Evolutionary conservation across 1,140 invertebrate genomes (phyloP).

Genomic region (Bilobella aurantiaca): DNA sequence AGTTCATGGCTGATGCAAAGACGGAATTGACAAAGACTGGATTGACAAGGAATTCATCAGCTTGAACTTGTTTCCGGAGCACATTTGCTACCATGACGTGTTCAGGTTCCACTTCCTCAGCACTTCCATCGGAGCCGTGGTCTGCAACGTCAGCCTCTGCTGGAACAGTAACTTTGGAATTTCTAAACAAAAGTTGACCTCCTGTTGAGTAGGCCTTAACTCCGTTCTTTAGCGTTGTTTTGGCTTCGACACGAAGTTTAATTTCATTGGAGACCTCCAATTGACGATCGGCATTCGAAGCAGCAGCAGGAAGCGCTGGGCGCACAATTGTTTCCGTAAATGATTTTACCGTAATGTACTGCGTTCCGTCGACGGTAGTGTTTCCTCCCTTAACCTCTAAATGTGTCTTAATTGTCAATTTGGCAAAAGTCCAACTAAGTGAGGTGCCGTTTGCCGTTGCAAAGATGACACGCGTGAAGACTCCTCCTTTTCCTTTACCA

Average conservation of each 20-base stretch:
- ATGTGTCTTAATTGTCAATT: not conserved
- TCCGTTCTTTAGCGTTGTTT: not conserved
- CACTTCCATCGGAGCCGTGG: not conserved
- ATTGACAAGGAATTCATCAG: not conserved
- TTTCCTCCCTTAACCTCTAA: not conserved
- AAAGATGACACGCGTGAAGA: not conserved
- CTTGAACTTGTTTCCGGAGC: not conserved
- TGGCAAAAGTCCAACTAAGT: not conserved
- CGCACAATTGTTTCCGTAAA: not conserved
- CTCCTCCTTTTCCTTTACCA: not conserved
- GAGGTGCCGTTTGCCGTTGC: not conserved
- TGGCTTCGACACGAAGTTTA: not conserved
- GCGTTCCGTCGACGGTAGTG: not conserved
- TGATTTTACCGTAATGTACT: not conserved
- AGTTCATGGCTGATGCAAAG: not conserved
- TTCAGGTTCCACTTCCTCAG: not conserved
- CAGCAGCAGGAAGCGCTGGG: not conserved
- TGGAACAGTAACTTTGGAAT: not conserved
- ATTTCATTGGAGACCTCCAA: not conserved
- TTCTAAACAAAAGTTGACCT: not conserved
- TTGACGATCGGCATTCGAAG: not conserved
- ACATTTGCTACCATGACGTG: not conserved
- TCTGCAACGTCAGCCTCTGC: not conserved
- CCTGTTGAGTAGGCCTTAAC: not conserved
- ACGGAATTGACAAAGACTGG: not conserved